Base-by-base conservation (phyloP, 2,888 invertebrate genomes). In the Clusia tigrina region DNA sequence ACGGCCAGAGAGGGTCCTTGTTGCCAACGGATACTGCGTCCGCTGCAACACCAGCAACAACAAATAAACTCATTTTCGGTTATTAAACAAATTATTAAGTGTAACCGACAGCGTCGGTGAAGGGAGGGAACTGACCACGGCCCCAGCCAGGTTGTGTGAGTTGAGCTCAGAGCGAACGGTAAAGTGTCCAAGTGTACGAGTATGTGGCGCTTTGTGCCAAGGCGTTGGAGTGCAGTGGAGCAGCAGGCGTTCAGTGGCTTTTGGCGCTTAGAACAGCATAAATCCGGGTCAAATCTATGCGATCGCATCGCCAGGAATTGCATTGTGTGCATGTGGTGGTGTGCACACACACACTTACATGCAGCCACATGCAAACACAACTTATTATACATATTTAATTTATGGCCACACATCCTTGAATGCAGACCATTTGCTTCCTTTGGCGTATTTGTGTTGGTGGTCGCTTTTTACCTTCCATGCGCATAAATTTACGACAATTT, bases 81-180 rank as follows among this genome's bases (percentile, higher is more conserved):
- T 76, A 76, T 74, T 76, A 74, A 74, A 76, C 73, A 70, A 76
- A 76, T 76, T 74, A 74, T 74, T 73, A 71, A 73, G 70, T 71
- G 67, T 64, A 67, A 62, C 67, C 63, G 63, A 57, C 42, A 54
- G 63, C 17, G 46, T 37, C 42, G 64, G 61, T 61, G 56, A 23
- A 54, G 42, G 54, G 64, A 52, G 58, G 53, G 59, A 9, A n/a
- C n/a, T n/a, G n/a, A n/a, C n/a, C n/a, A n/a, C n/a, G n/a, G n/a
- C n/a, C n/a, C 51, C 9, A 46, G 38, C 51, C 32, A 32, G 32
- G 32, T 32, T 12, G 32, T 32, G 5, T 32, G 6, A 32, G 32
- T 32, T 32, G 32, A 9, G 32, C 6, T 32, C 5, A 12, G 5
- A 9, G 32, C 12, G 12, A 32, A 12, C 12, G 32, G 32, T 5